These are phyloP conservation scores for Campaea margaritaria DNA, from an alignment of 2,888 invertebrate genomes.

Conservation along the genomic window DNA sequence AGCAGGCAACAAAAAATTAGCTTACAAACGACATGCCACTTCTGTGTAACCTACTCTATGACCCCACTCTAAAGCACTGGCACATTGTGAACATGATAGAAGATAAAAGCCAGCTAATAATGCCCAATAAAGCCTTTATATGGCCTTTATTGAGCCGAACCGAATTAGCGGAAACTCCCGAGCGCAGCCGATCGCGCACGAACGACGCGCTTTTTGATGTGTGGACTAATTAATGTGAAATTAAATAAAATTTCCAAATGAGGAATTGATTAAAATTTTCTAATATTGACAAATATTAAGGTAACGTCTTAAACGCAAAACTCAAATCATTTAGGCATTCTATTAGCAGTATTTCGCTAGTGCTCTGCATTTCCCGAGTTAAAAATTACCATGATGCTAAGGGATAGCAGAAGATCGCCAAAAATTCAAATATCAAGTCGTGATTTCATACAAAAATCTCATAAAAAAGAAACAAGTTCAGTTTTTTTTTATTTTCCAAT, in stretches of 20 bases:
- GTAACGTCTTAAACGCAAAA: no score
- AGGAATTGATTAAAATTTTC: constrained; percentile 25
- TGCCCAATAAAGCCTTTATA: constrained; percentile 65
- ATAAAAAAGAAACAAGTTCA: no score
- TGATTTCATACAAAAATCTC: no score
- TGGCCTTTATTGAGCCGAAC: constrained; percentile 65
- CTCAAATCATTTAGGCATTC: no score
- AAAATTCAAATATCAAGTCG: no score
- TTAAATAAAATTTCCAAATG: constrained; percentile 44
- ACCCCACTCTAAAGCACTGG: constrained; percentile 44
- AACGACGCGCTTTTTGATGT: constrained; percentile 42
- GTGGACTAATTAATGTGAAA: constrained; percentile 51
- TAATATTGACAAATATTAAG: no score
- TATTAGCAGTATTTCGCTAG: no score
- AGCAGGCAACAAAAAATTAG: background rate
- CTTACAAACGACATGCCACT: constrained; percentile 4
- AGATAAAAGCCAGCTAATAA: constrained; percentile 65
- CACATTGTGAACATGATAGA: constrained; percentile 63
- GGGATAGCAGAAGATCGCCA: no score
- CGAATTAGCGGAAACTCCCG: constrained; percentile 59
- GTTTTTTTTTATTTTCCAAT: no score
- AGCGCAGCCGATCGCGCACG: constrained; percentile 53
- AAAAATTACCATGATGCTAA: no score
- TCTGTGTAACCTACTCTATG: constrained; percentile 37
- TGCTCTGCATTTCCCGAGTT: no score